Evolutionary conservation across 2,797 vertebrate genomes (phyloP).

Genomic region (Nyctalus aviator): DNA sequence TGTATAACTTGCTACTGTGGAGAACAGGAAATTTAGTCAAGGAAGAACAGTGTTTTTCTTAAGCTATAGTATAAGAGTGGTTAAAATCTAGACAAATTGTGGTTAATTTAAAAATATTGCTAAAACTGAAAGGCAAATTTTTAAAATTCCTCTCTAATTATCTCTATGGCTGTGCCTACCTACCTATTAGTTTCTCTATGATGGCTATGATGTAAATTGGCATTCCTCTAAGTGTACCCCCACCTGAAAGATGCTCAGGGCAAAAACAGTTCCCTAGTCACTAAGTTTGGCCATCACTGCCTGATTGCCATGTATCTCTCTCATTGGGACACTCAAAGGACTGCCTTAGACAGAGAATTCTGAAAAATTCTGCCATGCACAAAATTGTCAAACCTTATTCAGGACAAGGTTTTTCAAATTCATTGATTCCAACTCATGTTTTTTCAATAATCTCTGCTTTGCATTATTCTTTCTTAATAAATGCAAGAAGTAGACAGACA

Average conservation of each 20-base stretch:
- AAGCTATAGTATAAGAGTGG: not conserved
- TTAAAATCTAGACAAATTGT: slow-evolving; percentile 1
- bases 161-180: not conserved
- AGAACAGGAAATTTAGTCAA: not conserved
- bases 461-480: slow-evolving; percentile 44
- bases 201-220: not conserved
- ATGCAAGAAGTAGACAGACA: not conserved
- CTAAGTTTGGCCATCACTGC: not conserved
- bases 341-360: not conserved
- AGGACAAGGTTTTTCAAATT: not conserved
- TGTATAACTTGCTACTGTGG: not conserved
- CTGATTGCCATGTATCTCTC: not conserved
- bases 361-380: not conserved
- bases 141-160: not conserved
- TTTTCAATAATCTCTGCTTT: not conserved
- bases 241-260: not conserved
- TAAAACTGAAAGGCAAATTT: slow-evolving; percentile 8
- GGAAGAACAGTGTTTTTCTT: not conserved
- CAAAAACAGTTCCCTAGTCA: not conserved
- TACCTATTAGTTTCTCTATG: not conserved
- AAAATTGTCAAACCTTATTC: not conserved
- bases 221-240: not conserved
- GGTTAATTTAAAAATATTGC: slow-evolving; percentile 29
- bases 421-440: not conserved
- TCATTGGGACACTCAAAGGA: not conserved